phyloP scores from a whole-genome alignment of 2,113 vertebrate species.

The Epinephelus cyanopodus region DNA sequence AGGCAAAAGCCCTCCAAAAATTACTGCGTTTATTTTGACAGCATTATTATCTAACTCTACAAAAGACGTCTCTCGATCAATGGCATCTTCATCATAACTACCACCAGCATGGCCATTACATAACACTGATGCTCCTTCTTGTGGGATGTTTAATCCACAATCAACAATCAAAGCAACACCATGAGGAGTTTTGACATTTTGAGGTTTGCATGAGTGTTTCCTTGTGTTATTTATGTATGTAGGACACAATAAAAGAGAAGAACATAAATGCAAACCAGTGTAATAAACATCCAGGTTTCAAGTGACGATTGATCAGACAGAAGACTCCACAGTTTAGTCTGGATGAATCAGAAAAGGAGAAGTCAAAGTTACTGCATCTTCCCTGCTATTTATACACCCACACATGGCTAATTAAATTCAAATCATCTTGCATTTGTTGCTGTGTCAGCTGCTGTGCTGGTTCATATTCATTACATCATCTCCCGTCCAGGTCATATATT shows the following conservation, averaged over 20 bases:
- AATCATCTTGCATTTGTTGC: constrained; percentile 39
- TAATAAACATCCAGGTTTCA: constrained; percentile 30
- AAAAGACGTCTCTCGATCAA: not conserved
- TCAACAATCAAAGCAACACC: not conserved
- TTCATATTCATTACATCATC: constrained; percentile 59
- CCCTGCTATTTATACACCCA: constrained; percentile 26
- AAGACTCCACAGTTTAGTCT: constrained; percentile 23
- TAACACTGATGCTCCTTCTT: not conserved
- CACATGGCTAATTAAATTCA: constrained; percentile 55
- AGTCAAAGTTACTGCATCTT: not conserved
- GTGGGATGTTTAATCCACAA: not conserved
- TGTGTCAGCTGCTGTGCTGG: constrained; percentile 41
- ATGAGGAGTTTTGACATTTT: not conserved
- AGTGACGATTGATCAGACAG: constrained; percentile 35
- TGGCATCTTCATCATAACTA: not conserved
- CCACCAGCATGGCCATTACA: not conserved
- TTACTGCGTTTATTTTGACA: too few species aligned
- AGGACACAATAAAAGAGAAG: not conserved
- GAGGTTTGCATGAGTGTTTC: not conserved
- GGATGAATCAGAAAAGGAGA: constrained; percentile 23
- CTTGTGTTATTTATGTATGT: too few species aligned
- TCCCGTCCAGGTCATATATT: constrained; percentile 32
- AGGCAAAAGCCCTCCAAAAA: too few species aligned
- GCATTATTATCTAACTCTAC: not conserved
- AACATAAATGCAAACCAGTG: constrained; percentile 15